Conservation (phyloP, 2,797 vertebrate species). For the Gymnodraco acuticeps region DNA sequence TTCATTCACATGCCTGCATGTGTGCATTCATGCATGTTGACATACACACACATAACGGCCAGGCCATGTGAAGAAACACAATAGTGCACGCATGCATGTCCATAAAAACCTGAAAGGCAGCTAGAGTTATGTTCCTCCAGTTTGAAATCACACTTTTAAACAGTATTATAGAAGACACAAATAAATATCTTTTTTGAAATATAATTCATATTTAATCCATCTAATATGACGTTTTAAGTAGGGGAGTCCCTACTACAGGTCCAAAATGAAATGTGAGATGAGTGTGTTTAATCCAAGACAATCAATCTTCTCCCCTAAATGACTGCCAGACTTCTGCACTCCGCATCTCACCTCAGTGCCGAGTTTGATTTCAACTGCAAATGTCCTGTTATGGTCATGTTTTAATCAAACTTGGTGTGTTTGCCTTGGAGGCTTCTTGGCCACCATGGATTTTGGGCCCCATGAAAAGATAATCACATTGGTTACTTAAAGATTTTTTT, state of each 20-base stretch:
- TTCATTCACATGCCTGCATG: conserved; percentile 63
- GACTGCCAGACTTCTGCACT: conserved; percentile 63
- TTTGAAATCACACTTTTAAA: conserved; percentile 20
- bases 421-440: conserved; percentile 55
- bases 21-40: conserved; percentile 62
- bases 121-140: conserved; percentile 11
- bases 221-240: conserved; percentile 27
- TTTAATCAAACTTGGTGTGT: conserved; percentile 60
- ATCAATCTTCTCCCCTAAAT: conserved; percentile 54
- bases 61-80: conserved; percentile 54
- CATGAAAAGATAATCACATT: too few relatives aligned
- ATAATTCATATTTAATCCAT: conserved; percentile 19
- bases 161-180: conserved; percentile 12
- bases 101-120: conserved; percentile 47
- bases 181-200: conserved; percentile 16
- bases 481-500: too few relatives aligned
- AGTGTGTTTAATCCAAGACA: conserved; percentile 60
- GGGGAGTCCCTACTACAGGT: conserved; percentile 21
- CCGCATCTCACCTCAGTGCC: conserved; percentile 35
- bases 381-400: conserved; percentile 74
- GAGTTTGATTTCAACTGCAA: conserved; percentile 60
- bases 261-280: conserved; percentile 58
- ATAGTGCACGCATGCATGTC: conserved; percentile 50
- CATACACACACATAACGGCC: conserved; percentile 52
- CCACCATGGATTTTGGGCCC: too few relatives aligned